A percentile compares a stretch with the other conserved stretches of the same genome.
These are phyloP conservation scores for Luperina testacea DNA, from an alignment of 2,888 invertebrate genomes.

Conservation along the genomic window DNA sequence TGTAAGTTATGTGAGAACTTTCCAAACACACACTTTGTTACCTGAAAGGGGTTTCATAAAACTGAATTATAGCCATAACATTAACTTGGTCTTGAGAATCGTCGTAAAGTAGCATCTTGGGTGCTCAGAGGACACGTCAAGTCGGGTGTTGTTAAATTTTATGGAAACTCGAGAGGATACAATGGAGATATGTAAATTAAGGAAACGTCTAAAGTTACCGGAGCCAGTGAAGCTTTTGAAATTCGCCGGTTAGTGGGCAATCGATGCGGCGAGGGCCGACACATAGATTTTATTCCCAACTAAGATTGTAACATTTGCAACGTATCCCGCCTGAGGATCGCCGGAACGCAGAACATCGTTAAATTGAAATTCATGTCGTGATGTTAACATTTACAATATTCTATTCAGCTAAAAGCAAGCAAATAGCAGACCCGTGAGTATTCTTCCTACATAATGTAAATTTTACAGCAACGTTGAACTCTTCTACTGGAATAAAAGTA, in stretches of 20 bases:
- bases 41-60: slow-evolving; percentile 89
- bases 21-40: slow-evolving; percentile 85
- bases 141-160: slow-evolving; percentile 87
- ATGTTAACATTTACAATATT: slow-evolving; percentile 76
- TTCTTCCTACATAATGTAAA: slow-evolving; percentile 70
- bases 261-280: slow-evolving; percentile 68
- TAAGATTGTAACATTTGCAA: slow-evolving; percentile 71
- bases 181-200: slow-evolving; percentile 87
- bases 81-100: slow-evolving; percentile 86
- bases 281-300: slow-evolving; percentile 68
- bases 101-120: slow-evolving; percentile 88
- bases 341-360: slow-evolving; percentile 71
- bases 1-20: slow-evolving; percentile 84
- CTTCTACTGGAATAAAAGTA: slow-evolving; percentile 63
- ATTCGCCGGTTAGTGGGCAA: slow-evolving; percentile 69
- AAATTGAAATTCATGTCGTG: slow-evolving; percentile 79
- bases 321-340: slow-evolving; percentile 53
- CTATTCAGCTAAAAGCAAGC: slow-evolving; percentile 77
- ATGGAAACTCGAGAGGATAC: slow-evolving; percentile 84
- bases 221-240: slow-evolving; percentile 72
- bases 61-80: slow-evolving; percentile 89
- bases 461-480: slow-evolving; percentile 68
- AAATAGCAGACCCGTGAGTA: slow-evolving; percentile 69
- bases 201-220: slow-evolving; percentile 72
- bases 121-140: slow-evolving; percentile 85